Evolutionary conservation across 1,140 invertebrate genomes (phyloP).

Genomic region (Bombus difficillimus): DNA sequence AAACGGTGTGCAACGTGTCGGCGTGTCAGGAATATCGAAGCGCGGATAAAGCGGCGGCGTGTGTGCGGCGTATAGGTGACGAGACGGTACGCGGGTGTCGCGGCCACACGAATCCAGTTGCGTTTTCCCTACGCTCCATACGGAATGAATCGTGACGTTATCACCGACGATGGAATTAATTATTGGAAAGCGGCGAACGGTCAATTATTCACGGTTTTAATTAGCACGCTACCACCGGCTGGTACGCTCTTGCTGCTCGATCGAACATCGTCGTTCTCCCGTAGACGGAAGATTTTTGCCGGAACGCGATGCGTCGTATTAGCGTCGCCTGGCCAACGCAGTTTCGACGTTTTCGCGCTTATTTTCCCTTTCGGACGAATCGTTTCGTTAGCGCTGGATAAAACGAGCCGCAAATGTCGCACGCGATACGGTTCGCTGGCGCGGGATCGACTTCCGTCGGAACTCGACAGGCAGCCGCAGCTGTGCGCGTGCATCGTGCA

Average conservation of each 20-base stretch:
- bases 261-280: slow-evolving; percentile 39
- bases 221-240: slow-evolving; percentile 40
- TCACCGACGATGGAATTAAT: slow-evolving; percentile 68
- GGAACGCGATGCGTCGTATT: background rate
- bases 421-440: slow-evolving; percentile 5
- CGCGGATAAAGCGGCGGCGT: slow-evolving; percentile 36
- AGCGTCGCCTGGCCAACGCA: background rate
- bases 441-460: slow-evolving; percentile 21
- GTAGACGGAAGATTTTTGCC: no score
- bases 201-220: slow-evolving; percentile 72
- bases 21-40: slow-evolving; percentile 46
- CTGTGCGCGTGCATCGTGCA: background rate
- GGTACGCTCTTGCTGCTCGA: slow-evolving; percentile 17
- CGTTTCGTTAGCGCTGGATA: slow-evolving; percentile 9
- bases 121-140: no score
- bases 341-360: background rate
- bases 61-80: no score
- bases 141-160: slow-evolving; percentile 62
- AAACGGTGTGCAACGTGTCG: slow-evolving; percentile 21
- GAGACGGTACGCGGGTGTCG: background rate
- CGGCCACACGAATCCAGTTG: background rate
- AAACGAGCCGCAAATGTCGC: slow-evolving; percentile 27
- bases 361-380: background rate
- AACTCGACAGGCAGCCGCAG: slow-evolving; percentile 19
- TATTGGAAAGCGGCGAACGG: slow-evolving; percentile 58